Conservation (phyloP, 2,797 vertebrate genomes). For the Hoplostethus atlanticus region DNA sequence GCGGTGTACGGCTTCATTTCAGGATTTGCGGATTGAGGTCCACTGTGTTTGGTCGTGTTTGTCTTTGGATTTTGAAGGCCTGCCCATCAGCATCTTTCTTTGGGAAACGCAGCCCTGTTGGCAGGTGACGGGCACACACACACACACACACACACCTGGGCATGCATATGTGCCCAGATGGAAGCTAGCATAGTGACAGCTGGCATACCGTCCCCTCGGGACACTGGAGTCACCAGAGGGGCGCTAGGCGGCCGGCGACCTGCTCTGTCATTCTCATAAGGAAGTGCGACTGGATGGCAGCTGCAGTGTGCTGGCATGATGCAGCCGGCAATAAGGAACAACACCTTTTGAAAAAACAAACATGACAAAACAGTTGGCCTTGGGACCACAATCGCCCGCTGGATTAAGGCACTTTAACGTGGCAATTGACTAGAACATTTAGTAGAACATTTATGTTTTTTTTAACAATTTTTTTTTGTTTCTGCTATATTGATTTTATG, state of each 20-base stretch:
- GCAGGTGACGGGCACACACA: slow-evolving; percentile 70
- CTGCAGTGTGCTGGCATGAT: slow-evolving; percentile 48
- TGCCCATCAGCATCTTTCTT: slow-evolving; percentile 62
- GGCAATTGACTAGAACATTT: slow-evolving; percentile 4
- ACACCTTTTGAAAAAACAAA: slow-evolving; percentile 22
- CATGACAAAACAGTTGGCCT: slow-evolving; percentile 7
- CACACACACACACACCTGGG: slow-evolving; percentile 72
- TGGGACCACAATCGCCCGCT: background rate
- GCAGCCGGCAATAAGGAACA: slow-evolving; percentile 18
- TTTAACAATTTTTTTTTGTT: background rate
- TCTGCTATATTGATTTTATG: background rate
- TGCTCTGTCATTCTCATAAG: slow-evolving; percentile 48
- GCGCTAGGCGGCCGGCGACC: slow-evolving; percentile 41
- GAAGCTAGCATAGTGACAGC: slow-evolving; percentile 72
- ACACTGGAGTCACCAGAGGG: slow-evolving; percentile 55
- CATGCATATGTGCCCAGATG: slow-evolving; percentile 78
- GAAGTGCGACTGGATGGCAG: slow-evolving; percentile 48
- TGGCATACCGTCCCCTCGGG: slow-evolving; percentile 74
- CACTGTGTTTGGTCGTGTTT: slow-evolving; percentile 49
- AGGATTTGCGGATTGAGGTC: slow-evolving; percentile 52
- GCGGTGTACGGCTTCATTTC: slow-evolving; percentile 38
- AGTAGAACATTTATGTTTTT: background rate
- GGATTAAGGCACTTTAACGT: background rate
- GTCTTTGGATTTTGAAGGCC: slow-evolving; percentile 59
- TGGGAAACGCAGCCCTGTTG: slow-evolving; percentile 68